Evolutionary conservation across 2,797 vertebrate genomes (phyloP), one percentile per base, ranked within the genome.

Genomic region (Sebastes jordani): DNA sequence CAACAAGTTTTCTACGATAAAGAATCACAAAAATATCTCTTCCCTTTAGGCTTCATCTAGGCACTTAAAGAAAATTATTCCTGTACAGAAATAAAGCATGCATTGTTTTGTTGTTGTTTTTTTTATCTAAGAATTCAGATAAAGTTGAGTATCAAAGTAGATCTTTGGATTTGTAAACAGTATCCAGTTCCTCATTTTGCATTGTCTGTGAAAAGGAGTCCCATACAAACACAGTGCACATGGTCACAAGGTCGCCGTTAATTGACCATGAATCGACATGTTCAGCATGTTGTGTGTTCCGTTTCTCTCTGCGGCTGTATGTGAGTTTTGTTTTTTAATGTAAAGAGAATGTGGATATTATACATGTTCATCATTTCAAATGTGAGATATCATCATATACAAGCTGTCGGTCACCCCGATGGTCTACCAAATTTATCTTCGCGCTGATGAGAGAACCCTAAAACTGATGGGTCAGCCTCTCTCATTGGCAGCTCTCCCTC

Each of bases 141-240:
- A 90, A 92, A 94, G 90, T 94, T 88, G 90, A 92, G 90, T 93
- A 94, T 95, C 94, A 96, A 94, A 93, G 93, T 92, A 96, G 95
- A 95, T 97, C 95, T 97, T 97, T 97, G 96, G 79, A 96, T 97
- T 96, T 97, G 96, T 96, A 96, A 97, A 97, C 94, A 94, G 89
- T 88, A 93, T 91, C 90, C 86, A 85, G 86, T 96, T 96, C 82
- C 82, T 93, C 81, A 83, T 90, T 86, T 83, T 90, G 86, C 84
- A 87, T 82, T 89, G 71, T 74, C 70, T 78, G 71, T 78, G 22
- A 79, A 83, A 71, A 76, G n/a, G 42, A 67, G 52, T 64, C 27
- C 20, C 14, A 11, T 6, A 62, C 32, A 80, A 59, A 71, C 62
- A 69, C 68, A 73, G 76, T 76, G 66, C 64, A 82, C 58, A 71